Percentiles rank a stretch among this genome's conserved stretches.
Evolutionary conservation across 1,140 invertebrate species (phyloP).

Genomic region (Formica exsecta): DNA sequence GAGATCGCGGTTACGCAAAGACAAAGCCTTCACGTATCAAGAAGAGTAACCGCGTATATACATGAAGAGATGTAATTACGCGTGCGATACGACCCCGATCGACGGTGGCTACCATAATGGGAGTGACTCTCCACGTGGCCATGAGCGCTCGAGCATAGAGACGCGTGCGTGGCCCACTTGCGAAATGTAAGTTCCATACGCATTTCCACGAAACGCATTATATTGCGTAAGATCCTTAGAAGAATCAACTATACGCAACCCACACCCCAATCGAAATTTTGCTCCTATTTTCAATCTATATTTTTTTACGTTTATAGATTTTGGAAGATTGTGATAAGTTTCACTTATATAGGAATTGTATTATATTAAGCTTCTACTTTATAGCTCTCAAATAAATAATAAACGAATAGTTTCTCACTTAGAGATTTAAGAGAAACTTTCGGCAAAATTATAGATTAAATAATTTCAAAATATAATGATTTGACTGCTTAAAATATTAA

Average conservation of each 20-base stretch:
- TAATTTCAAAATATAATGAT: too few species aligned
- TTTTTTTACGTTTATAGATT: too few species aligned
- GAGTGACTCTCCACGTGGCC: conserved; percentile 64
- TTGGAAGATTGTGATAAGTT: too few species aligned
- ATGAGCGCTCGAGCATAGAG: conserved; percentile 61
- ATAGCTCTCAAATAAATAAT: too few species aligned
- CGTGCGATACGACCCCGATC: conserved; percentile 48
- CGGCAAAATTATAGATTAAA: too few species aligned
- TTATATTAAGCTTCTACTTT: too few species aligned
- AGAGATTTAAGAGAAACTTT: too few species aligned
- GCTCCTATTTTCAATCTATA: too few species aligned
- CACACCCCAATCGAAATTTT: too few species aligned
- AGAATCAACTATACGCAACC: conserved; percentile 14
- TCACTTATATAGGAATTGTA: too few species aligned
- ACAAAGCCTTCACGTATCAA: conserved; percentile 45
- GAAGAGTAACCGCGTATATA: conserved; percentile 12
- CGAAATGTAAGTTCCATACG: conserved; percentile 43
- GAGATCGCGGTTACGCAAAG: conserved; percentile 38
- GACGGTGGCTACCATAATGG: conserved; percentile 53
- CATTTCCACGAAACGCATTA: conserved; percentile 48
- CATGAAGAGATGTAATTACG: conserved; percentile 33
- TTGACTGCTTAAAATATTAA: too few species aligned
- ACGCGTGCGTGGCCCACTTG: conserved; percentile 64
- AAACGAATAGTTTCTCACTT: too few species aligned
- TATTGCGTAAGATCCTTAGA: conserved; percentile 23